Conservation (phyloP, 2,113 vertebrate species). For the Corythoichthys intestinalis region DNA sequence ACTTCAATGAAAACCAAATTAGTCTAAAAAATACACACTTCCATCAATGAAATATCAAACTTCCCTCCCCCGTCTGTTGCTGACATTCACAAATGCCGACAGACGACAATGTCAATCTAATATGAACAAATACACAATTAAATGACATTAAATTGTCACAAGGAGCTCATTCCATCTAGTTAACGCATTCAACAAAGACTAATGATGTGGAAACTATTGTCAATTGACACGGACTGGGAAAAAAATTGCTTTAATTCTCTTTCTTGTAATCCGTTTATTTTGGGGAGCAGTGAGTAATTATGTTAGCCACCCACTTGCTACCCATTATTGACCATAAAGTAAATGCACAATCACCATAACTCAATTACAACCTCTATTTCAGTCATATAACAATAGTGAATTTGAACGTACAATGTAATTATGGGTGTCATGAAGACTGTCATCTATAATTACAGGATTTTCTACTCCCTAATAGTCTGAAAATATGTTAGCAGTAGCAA, state of each 20-base stretch:
- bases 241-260: neutral
- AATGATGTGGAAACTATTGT: neutral
- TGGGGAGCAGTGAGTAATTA: neutral
- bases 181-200: neutral
- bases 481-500: slow-evolving; percentile 23
- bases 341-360: neutral
- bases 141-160: neutral
- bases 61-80: neutral
- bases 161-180: neutral
- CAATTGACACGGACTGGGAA: neutral
- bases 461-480: slow-evolving; percentile 14
- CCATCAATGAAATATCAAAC: neutral
- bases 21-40: neutral
- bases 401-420: neutral
- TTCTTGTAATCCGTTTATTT: neutral
- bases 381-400: neutral
- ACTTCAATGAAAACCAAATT: neutral
- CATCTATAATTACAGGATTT: slow-evolving; percentile 1
- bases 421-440: neutral
- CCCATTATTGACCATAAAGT: neutral
- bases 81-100: neutral
- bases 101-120: neutral
- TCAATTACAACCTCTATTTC: neutral
- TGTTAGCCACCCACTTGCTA: neutral
- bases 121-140: neutral